phyloP scores from a whole-genome alignment of 2,797 vertebrate species.

The Pseudotriccus pelzelni region DNA sequence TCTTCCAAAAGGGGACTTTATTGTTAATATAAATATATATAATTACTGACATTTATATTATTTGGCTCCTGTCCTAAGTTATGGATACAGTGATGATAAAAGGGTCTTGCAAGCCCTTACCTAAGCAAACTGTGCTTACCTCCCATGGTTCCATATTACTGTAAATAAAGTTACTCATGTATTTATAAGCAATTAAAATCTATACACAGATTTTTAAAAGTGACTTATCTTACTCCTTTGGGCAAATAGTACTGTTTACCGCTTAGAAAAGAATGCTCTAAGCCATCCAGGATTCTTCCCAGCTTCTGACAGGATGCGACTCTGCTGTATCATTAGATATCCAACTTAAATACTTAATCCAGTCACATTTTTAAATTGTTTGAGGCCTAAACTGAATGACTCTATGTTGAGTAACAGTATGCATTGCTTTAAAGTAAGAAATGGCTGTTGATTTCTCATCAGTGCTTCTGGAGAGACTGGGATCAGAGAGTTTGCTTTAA shows the following conservation, averaged over 20 bases:
- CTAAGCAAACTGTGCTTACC: conserved; percentile 22
- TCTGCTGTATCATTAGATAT: background rate
- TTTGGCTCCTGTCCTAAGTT: conserved; percentile 34
- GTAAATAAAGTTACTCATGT: conserved; percentile 43
- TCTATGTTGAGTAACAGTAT: background rate
- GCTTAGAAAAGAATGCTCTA: background rate
- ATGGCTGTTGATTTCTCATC: background rate
- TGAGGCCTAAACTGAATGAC: background rate
- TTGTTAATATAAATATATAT: conserved; percentile 48
- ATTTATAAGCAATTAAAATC: conserved; percentile 44
- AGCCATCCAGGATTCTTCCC: background rate
- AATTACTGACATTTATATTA: conserved; percentile 49
- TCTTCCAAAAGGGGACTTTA: conserved; percentile 39
- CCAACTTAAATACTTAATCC: background rate
- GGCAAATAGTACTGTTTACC: background rate
- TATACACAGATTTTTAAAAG: background rate
- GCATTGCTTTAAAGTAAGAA: background rate
- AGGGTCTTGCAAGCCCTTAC: conserved; percentile 25
- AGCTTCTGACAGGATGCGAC: background rate
- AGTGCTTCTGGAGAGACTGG: background rate
- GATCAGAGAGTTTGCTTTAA: background rate
- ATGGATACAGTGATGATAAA: conserved; percentile 35
- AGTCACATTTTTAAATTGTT: background rate
- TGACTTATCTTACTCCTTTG: conserved; percentile 3
- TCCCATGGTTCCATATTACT: conserved; percentile 21